These are phyloP conservation scores for Zaprionus obscuricornis DNA, from an alignment of 2,888 invertebrate species.

Conservation along the genomic window DNA sequence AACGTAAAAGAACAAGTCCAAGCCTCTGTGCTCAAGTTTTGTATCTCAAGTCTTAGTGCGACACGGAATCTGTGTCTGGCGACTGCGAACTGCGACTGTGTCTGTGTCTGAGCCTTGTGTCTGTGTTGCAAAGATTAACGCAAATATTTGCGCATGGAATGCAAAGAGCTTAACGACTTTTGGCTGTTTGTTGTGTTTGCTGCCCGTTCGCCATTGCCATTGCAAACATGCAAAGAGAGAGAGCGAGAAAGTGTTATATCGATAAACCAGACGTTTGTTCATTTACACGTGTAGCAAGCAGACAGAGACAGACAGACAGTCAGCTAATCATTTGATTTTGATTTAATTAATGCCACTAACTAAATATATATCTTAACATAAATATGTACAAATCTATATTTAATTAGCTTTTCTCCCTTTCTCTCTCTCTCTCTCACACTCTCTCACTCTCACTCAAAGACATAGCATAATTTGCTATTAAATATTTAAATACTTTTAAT, in stretches of 20 bases:
- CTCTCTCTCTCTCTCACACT: neutral
- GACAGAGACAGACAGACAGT: constrained; percentile 43
- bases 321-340: constrained; percentile 64
- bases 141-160: constrained; percentile 57
- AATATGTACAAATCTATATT: constrained; percentile 20
- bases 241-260: constrained; percentile 16
- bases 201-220: too few relatives aligned
- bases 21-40: too few relatives aligned
- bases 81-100: too few relatives aligned
- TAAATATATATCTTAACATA: constrained; percentile 11
- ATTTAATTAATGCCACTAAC: constrained; percentile 66
- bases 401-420: constrained; percentile 52
- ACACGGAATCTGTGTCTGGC: too few relatives aligned
- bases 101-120: constrained; percentile 3
- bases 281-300: constrained; percentile 53
- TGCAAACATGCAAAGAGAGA: neutral
- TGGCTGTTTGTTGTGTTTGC: constrained; percentile 40
- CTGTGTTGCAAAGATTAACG: constrained; percentile 43
- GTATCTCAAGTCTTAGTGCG: too few relatives aligned
- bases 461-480: constrained; percentile 43
- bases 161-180: constrained; percentile 58
- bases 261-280: constrained; percentile 35
- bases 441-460: too few relatives aligned
- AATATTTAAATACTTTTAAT: too few relatives aligned
- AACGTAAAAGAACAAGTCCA: too few relatives aligned